phyloP scores from a whole-genome alignment of 2,888 invertebrate genomes.

The Lasius fuliginosus region DNA sequence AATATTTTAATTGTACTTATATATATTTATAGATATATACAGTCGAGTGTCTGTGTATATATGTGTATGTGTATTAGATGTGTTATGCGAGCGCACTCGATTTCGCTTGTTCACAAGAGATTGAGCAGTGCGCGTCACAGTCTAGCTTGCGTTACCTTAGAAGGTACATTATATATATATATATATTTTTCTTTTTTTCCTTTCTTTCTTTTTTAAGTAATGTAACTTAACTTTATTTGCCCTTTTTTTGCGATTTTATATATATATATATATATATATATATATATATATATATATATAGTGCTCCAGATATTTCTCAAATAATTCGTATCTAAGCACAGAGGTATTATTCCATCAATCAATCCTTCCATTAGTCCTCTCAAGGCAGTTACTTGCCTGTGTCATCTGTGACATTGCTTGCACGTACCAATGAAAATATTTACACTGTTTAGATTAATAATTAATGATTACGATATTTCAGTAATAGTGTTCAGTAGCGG shows the following conservation, averaged over 20 bases:
- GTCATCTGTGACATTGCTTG: conserved; percentile 64
- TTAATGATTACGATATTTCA: conserved; percentile 85
- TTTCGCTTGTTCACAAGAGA: conserved; percentile 81
- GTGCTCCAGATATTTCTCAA: conserved; percentile 71
- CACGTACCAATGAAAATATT: conserved; percentile 83
- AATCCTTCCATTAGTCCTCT: conserved; percentile 70
- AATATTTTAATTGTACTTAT: conserved; percentile 85
- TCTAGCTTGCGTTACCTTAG: conserved; percentile 80
- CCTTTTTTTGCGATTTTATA: conserved; percentile 60
- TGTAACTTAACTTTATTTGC: conserved; percentile 67
- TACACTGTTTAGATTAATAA: conserved; percentile 85
- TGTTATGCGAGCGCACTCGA: conserved; percentile 81
- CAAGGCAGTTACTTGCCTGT: conserved; percentile 71
- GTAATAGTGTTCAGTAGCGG: conserved; percentile 72
- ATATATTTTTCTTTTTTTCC: conserved; percentile 51
- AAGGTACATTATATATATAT: conserved; percentile 71
- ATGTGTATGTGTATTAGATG: background rate
- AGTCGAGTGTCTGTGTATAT: conserved; percentile 74
- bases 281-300: conserved; percentile 65
- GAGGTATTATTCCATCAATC: conserved; percentile 77
- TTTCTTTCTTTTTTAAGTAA: conserved; percentile 37
- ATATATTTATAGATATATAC: conserved; percentile 82
- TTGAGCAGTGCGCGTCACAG: conserved; percentile 83
- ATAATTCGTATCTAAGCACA: conserved; percentile 77
- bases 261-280: conserved; percentile 7